phyloP scores from a whole-genome alignment of 2,113 vertebrate species.

The Calonectris borealis region DNA sequence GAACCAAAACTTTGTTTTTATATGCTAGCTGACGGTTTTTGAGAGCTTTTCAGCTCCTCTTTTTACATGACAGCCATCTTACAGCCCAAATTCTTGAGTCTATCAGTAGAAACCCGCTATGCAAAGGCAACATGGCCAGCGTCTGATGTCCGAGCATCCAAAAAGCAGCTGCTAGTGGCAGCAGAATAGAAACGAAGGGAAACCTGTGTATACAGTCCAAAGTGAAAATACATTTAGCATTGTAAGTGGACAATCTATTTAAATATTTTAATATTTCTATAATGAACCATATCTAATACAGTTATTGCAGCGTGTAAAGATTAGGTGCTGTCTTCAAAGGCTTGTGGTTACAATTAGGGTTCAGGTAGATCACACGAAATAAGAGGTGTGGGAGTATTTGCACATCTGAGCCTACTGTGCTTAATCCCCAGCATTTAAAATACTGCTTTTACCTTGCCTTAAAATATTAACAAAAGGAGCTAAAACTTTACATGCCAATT shows the following conservation, averaged over 20 bases:
- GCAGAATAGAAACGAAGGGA: background rate
- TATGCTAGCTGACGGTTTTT: slow-evolving; percentile 31
- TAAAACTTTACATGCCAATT: background rate
- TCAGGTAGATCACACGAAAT: background rate
- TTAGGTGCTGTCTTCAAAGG: background rate
- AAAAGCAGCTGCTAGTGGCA: background rate
- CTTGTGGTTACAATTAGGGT: background rate
- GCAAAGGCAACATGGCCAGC: background rate
- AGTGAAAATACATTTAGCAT: background rate
- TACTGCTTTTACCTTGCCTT: background rate
- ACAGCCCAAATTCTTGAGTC: background rate
- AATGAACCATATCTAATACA: background rate
- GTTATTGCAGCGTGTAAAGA: background rate
- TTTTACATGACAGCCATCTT: background rate
- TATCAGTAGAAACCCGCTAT: background rate
- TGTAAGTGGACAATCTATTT: background rate
- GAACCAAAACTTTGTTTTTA: slow-evolving; percentile 18
- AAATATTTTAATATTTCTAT: background rate
- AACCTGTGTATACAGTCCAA: background rate
- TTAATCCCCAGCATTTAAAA: background rate
- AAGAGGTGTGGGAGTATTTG: background rate
- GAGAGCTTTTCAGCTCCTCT: background rate
- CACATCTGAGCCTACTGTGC: background rate
- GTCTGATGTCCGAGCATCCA: background rate
- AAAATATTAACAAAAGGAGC: background rate